phyloP scores from a whole-genome alignment of 2,797 vertebrate species.

The Steatocranus sp. region DNA sequence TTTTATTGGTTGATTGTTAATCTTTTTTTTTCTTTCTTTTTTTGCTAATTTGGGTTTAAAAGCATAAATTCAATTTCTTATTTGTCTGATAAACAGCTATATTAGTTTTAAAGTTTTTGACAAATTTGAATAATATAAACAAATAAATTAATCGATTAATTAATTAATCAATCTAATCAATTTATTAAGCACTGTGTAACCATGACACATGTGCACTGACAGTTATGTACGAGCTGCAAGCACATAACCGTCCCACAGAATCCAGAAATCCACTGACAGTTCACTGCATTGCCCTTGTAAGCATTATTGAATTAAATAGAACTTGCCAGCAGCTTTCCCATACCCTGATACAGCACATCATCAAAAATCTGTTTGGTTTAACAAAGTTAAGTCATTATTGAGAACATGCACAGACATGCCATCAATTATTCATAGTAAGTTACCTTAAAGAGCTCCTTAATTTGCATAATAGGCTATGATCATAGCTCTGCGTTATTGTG shows the following conservation, averaged over 20 bases:
- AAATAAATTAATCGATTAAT: no score
- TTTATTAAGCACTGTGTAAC: neutral
- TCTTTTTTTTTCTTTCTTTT: neutral
- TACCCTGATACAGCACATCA: neutral
- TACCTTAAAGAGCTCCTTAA: slow-evolving; percentile 7
- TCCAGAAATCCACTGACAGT: neutral
- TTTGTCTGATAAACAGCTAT: neutral
- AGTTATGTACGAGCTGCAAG: neutral
- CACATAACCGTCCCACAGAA: neutral
- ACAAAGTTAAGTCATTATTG: neutral
- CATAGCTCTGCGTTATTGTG: neutral
- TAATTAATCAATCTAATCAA: no score
- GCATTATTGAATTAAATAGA: neutral
- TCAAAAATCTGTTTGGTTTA: neutral
- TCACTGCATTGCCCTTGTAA: neutral
- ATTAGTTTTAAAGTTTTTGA: neutral
- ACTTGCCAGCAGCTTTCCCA: neutral
- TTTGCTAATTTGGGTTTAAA: neutral
- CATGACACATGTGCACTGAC: neutral
- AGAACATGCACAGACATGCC: neutral
- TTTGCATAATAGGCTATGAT: neutral
- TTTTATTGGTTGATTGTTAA: neutral
- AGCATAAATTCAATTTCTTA: neutral
- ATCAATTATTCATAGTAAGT: slow-evolving; percentile 4
- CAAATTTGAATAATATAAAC: neutral